Evolutionary conservation across 2,113 vertebrate genomes (phyloP).

Genomic region (Lycocorax pyrrhopterus): DNA sequence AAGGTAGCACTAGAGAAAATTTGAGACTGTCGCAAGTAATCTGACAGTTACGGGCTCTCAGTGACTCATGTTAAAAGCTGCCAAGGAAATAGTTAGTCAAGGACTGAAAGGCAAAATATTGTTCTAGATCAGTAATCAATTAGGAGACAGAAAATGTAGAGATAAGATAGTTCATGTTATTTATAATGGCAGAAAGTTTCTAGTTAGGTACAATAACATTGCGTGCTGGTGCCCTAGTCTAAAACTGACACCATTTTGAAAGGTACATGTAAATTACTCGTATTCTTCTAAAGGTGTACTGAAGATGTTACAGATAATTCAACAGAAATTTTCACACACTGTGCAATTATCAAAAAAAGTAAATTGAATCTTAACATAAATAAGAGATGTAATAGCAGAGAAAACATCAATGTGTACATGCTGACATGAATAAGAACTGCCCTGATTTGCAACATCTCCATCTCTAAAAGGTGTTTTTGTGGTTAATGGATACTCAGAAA

Average conservation of each 20-base stretch:
- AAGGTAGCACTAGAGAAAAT: neutral
- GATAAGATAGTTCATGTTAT: neutral
- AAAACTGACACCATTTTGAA: neutral
- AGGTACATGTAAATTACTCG: neutral
- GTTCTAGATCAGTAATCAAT: neutral
- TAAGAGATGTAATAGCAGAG: neutral
- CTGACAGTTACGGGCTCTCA: neutral
- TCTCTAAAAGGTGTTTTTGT: neutral
- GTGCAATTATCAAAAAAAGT: neutral
- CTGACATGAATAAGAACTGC: neutral
- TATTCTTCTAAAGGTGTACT: neutral
- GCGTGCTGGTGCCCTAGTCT: fast-evolving
- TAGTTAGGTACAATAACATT: neutral
- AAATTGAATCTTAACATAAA: neutral
- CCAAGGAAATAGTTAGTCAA: neutral
- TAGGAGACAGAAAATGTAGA: neutral
- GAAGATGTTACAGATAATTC: neutral
- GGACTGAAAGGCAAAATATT: neutral
- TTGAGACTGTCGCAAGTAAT: neutral
- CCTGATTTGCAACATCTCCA: neutral
- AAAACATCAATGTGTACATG: neutral
- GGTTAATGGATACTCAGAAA: neutral
- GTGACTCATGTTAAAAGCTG: neutral
- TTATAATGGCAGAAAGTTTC: neutral
- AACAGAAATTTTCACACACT: neutral